Conservation (phyloP, 2,113 vertebrate genomes). For the Benitochromis conjunctus region DNA sequence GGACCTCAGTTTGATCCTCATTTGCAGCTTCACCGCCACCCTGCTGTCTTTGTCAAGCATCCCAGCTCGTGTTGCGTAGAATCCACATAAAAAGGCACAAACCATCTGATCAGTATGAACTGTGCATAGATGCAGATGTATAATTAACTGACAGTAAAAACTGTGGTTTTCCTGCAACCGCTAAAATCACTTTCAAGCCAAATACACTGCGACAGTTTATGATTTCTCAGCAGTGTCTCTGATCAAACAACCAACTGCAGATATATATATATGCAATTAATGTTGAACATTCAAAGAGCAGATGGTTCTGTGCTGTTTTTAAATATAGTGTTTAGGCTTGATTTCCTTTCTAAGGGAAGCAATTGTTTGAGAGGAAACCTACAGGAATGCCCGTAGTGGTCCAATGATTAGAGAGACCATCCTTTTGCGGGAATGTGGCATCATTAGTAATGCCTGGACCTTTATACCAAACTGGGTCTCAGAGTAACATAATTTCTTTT, state of each 20-base stretch:
- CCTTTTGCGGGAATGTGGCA: neutral
- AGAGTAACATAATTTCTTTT: neutral
- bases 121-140: neutral
- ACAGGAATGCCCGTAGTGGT: neutral
- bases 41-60: neutral
- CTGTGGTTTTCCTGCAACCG: neutral
- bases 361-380: neutral
- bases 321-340: neutral
- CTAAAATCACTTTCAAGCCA: neutral
- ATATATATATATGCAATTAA: neutral
- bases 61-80: neutral
- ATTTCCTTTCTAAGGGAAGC: neutral
- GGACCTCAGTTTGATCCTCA: neutral
- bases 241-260: neutral
- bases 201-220: neutral
- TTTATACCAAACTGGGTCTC: neutral
- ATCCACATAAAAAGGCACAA: neutral
- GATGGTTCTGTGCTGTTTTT: neutral
- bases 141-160: neutral
- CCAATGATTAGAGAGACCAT: constrained; percentile 10
- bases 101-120: neutral
- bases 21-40: neutral
- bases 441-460: neutral
- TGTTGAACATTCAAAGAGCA: neutral
- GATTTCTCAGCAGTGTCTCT: neutral